Base-by-base conservation (phyloP, 2,113 vertebrate genomes). In the Vidua macroura region DNA sequence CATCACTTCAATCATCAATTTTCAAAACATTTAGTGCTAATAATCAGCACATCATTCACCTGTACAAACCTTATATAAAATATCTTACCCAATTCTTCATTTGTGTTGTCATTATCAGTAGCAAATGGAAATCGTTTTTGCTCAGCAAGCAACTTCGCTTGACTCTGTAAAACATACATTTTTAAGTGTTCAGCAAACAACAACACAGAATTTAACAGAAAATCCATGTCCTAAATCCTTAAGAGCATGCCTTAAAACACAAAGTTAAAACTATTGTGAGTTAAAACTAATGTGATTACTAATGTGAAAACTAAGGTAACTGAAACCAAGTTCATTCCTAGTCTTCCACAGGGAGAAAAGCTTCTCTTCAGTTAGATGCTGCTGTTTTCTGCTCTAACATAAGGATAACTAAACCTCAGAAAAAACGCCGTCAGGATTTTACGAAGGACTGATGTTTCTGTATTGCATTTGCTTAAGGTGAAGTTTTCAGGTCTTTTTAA, bases 101-200 rank as follows among this genome's bases (percentile, higher is more conserved):
- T 99, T 84, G 98, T 99, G 97, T 98, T 98, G 87, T 98, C 98
- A 92, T 98, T 98, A 46, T 98, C 98, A 43, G 98, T 98, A 31
- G 99, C 98, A 98, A 99, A 99, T 7, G 99, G 99, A 96, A 99
- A 98, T 94, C 98, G 98, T 83, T 98, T 99, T 90, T 99, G 99
- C 73, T 99, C 99, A 53, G 99, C 98, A 89, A 99, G 98, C 81
- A 98, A 88, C 97, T 98, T 99, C 20, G 99, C 99, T 96, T 99
- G 99, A 95, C 97, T 99, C 99, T 99, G 97, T 59, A 93, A 97
- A 90, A 95, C 62, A 96, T 82, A 74, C 1, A 1, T 9, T 76
- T 76, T 85, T 30, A 94, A 91, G 59, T 15, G 22, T 56, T 93
- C 63, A 93, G 83, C 48, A 94, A 73, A 74, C 22, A 92, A 59